phyloP scores from a whole-genome alignment of 2,113 vertebrate genomes.

The Platycercus adscitus region DNA sequence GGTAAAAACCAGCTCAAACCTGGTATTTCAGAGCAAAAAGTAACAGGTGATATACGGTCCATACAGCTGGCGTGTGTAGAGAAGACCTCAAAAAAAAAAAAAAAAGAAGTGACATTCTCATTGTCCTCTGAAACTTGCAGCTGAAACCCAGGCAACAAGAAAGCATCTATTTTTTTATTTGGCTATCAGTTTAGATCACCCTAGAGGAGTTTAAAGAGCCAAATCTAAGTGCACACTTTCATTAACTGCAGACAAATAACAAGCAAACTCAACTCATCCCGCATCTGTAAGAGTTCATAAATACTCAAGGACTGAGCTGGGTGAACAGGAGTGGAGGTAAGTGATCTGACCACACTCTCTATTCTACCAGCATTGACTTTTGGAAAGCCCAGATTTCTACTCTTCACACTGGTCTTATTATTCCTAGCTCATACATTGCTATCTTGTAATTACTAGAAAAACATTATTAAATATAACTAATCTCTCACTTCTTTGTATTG shows the following conservation, averaged over 20 bases:
- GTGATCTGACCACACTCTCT: not conserved
- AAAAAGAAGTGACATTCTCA: not conserved
- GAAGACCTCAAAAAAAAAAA: not conserved
- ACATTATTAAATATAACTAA: not conserved
- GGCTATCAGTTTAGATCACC: not conserved
- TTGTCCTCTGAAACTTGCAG: not conserved
- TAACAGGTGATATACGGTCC: not conserved
- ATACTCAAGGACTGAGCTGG: not conserved
- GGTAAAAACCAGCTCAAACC: not conserved
- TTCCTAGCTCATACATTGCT: not conserved
- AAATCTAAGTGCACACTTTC: not conserved
- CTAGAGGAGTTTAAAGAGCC: not conserved
- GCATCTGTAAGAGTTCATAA: not conserved
- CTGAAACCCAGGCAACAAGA: not conserved
- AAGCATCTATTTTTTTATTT: not conserved
- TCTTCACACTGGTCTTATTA: not conserved
- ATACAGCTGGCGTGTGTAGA: not conserved
- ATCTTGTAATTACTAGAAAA: constrained; percentile 4
- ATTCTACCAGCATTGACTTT: not conserved
- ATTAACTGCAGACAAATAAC: not conserved
- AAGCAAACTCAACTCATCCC: not conserved
- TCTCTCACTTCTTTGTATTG: not conserved
- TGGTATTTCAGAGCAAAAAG: not conserved
- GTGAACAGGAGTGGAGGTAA: not conserved
- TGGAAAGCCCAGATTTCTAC: not conserved